Percentiles rank a stretch among this genome's conserved stretches.
phyloP scores from a whole-genome alignment of 2,797 vertebrate genomes.

The Enteromius argenteus region DNA sequence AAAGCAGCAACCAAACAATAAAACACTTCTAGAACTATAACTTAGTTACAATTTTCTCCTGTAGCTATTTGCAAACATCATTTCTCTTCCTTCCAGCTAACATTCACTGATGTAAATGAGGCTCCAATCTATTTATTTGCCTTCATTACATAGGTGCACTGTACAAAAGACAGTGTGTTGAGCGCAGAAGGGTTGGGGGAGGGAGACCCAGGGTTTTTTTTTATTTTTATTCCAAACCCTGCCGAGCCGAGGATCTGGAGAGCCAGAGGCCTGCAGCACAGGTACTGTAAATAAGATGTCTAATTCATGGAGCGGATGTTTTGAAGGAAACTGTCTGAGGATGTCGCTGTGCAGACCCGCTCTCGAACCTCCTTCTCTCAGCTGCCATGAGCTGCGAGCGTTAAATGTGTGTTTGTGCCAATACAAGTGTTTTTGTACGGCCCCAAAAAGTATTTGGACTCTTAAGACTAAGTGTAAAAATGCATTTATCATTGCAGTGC shows the following conservation, averaged over 20 bases:
- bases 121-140: constrained; percentile 75
- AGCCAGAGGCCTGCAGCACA: neutral
- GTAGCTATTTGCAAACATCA: neutral
- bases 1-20: neutral
- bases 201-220: constrained; percentile 16
- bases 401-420: constrained; percentile 14
- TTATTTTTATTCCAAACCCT: constrained; percentile 34
- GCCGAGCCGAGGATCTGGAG: neutral
- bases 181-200: constrained; percentile 35
- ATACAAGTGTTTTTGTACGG: neutral
- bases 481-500: neutral
- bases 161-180: constrained; percentile 77
- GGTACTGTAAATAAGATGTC: constrained; percentile 75
- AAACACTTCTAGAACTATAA: neutral
- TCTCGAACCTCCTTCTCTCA: constrained; percentile 46
- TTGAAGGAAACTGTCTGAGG: constrained; percentile 81
- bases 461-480: neutral
- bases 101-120: neutral
- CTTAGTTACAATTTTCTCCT: neutral
- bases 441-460: neutral
- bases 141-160: constrained; percentile 68
- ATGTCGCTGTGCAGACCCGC: constrained; percentile 71
- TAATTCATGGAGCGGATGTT: constrained; percentile 84
- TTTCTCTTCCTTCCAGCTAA: constrained; percentile 58
- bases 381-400: constrained; percentile 16